Evolutionary conservation across 2,888 invertebrate species (phyloP).

Genomic region (Acleris laterana): DNA sequence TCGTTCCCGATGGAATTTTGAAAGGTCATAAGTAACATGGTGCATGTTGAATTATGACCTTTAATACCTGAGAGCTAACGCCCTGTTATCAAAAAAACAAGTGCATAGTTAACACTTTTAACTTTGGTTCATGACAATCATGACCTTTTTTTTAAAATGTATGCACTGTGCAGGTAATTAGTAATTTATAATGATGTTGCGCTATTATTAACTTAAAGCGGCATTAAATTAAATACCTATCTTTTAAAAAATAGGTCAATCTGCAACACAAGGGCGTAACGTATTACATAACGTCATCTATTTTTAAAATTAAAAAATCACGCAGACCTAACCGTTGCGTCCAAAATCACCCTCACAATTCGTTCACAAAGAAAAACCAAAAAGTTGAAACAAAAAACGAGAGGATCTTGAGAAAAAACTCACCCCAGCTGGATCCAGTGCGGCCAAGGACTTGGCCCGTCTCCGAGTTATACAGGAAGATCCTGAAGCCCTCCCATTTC

Average conservation of each 20-base stretch:
- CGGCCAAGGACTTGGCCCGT: slow-evolving; percentile 96
- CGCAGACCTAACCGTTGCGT: too few species aligned
- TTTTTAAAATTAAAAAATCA: not conserved
- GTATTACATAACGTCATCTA: slow-evolving; percentile 22
- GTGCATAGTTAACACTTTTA: too few species aligned
- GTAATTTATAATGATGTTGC: too few species aligned
- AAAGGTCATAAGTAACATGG: not conserved
- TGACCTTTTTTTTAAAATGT: too few species aligned
- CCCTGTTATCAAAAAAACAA: too few species aligned
- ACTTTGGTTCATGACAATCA: too few species aligned
- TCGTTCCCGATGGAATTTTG: not conserved
- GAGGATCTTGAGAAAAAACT: too few species aligned
- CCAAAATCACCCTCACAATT: not conserved
- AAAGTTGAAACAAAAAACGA: too few species aligned
- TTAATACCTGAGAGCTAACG: too few species aligned
- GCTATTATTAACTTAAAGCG: too few species aligned
- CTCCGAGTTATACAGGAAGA: slow-evolving; percentile 96
- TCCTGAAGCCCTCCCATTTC: slow-evolving; percentile 93
- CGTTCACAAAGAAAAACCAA: slow-evolving; percentile 1
- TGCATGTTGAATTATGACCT: not conserved
- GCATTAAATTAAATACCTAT: too few species aligned
- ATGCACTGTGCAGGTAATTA: too few species aligned
- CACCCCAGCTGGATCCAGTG: slow-evolving; percentile 97
- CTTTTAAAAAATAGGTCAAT: not conserved
- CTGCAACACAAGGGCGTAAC: slow-evolving; percentile 6